Evolutionary conservation across 2,888 invertebrate genomes (phyloP), one percentile per base, ranked within the genome.

Genomic region (Caenorhabditis becei): DNA sequence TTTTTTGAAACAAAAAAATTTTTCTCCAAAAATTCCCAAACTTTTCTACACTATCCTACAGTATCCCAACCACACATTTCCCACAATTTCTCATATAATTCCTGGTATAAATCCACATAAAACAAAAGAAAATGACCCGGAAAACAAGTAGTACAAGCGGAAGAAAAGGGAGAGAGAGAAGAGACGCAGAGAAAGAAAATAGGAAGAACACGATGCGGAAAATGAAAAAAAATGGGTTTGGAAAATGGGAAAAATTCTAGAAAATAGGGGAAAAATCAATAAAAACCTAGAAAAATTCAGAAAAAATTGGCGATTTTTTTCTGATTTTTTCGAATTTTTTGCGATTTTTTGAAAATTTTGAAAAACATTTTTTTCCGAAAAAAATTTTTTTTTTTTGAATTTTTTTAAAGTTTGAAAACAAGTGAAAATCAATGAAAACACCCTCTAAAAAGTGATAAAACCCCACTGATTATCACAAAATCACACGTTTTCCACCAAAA

Each of bases 61-160:
- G 5, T 10, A 10, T 7, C 32, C 4, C 10, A 7, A 7, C 14
- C 41, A 41, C 41, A 32, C 32, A 66, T 66, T 66, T 41, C 2
- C 10, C 41, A 7, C 7, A 41, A 32, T 32, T 41, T 41, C 14
- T 14, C 14, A 7, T 2, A 18, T 18, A 47, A 20, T 47, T 47
- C 18, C 3, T 18, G 16, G 41, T 3, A 5, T 5, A 16, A 41
- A 41, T 10, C 2, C 47, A 3, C 47, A n/a, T 18, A 47, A 47
- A 47, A 47, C 18, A 2, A 47, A 18, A 47, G 47, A 47, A 47
- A 47, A 47, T 47, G 18, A 49, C 72, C 56, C 44, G 65, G 74
- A 59, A 66, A 37, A 44, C 23, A 32, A 26, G 26, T 14, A 14
- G 24, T 28, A 44, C n/a, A 47, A 47, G 10, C 24, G 24, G 20